Evolutionary conservation across 2,113 vertebrate genomes (phyloP).

Genomic region (Ptilonorhynchus violaceus): DNA sequence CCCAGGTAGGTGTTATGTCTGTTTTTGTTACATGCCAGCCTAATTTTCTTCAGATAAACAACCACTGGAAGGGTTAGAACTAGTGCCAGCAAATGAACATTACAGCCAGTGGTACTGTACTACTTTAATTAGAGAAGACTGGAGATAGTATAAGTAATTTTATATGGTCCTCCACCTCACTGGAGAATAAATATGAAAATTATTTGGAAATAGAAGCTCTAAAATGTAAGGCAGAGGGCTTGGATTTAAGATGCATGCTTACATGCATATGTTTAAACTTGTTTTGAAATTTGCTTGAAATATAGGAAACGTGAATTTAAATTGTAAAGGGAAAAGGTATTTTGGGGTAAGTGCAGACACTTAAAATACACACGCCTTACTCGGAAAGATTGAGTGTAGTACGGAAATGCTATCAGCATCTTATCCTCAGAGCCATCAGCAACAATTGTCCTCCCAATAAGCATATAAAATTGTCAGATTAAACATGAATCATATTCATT

Average conservation of each 20-base stretch:
- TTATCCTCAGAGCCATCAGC: not conserved
- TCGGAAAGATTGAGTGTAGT: not conserved
- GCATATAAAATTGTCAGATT: not conserved
- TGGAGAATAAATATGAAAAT: not conserved
- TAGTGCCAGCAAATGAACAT: not conserved
- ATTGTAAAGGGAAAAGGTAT: not conserved
- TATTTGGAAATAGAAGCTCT: not conserved
- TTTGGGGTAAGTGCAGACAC: not conserved
- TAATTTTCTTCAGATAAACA: not conserved
- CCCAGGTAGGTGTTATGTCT: too few relatives aligned
- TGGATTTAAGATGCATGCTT: not conserved
- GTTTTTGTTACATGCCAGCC: not conserved
- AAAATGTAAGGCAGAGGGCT: not conserved
- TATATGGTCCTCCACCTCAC: rapidly evolving
- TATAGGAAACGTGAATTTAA: rapidly evolving
- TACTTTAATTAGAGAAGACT: not conserved
- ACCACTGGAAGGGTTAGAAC: not conserved
- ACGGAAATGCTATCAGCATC: not conserved
- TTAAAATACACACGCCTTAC: not conserved
- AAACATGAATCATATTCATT: not conserved
- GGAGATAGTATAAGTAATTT: not conserved
- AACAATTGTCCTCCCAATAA: not conserved
- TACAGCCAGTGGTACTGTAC: not conserved
- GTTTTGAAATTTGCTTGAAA: not conserved
- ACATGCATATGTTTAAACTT: not conserved